A percentile compares a stretch with the other conserved stretches of the same genome.
Conservation (phyloP, 1,140 invertebrate genomes). For the Anoplolepis gracilipes region DNA sequence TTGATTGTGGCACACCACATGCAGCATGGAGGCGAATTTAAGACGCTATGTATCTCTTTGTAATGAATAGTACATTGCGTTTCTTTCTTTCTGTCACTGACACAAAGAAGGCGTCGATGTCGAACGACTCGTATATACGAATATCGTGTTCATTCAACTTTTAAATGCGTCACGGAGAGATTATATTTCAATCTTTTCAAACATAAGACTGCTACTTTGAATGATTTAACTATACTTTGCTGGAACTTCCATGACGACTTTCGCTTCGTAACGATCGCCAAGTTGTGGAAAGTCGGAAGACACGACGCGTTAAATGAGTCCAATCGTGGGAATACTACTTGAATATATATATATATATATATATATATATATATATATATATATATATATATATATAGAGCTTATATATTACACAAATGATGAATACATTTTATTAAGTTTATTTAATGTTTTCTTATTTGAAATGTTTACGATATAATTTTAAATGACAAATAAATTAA, state of each 20-base stretch:
- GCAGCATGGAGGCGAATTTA: neutral
- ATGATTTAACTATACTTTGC: conserved; percentile 34
- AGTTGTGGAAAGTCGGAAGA: conserved; percentile 46
- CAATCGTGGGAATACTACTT: conserved; percentile 20
- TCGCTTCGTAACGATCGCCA: conserved; percentile 35
- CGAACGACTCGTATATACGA: neutral
- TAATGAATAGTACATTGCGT: neutral
- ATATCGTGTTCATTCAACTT: neutral
- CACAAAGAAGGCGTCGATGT: neutral
- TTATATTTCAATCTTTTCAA: conserved; percentile 48
- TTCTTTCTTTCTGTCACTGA: neutral
- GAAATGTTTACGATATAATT: neutral
- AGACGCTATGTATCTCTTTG: neutral
- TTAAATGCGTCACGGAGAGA: conserved; percentile 15
- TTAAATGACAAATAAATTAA: neutral
- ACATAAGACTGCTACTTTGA: neutral
- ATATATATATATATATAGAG: too few species aligned
- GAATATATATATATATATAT: too few species aligned
- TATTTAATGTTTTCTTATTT: neutral
- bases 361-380: too few species aligned
- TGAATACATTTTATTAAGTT: neutral
- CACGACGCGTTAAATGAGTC: neutral
- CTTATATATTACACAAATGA: too few species aligned
- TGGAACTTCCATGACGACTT: conserved; percentile 30
- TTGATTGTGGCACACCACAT: neutral